Evolutionary conservation across 2,113 vertebrate genomes (phyloP), one percentile per base, ranked within the genome.

Genomic region (Neotoma lepida): DNA sequence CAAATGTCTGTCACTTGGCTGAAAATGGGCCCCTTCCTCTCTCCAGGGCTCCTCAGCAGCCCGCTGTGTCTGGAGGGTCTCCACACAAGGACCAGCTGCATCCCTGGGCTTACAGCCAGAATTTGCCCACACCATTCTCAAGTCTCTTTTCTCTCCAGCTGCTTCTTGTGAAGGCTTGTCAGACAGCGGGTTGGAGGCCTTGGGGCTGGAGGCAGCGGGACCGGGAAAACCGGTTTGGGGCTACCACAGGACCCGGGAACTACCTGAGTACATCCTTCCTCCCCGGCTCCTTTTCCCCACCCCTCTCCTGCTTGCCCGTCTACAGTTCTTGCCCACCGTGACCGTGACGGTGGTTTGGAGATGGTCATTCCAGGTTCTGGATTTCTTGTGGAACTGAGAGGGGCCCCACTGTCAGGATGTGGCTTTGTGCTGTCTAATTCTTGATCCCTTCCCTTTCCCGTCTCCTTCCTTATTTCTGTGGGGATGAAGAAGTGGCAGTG

Each of bases 131-230:
- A 91, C 82, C 56, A 15, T 86, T 76, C 74, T 92, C 70, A 9
- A 2, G 66, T 54, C 87, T 49, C 17, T 89, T 89, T n/a, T 77
- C 41, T 93, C 77, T 85, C 76, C 96, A 96, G 94, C 93, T 96
- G 96, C 93, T 95, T 73, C 97, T 86, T 95, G 96, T 96, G 96
- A 96, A 95, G 97, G 97, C 97, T 96, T 95, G 97, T 97, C 94
- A 22, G 89, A 92, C 95, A 94, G 92, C 92, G 95, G 96, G 86
- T 58, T 95, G 94, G 94, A 96, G 94, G 92, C 92, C 91, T 71
- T 94, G 71, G 51, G 95, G 89, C 95, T 44, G 80, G 90, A 94
- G 88, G 96, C 90, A n/a, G 94, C 30, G 80, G 89, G 95, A 96
- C 97, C 81, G 84, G 95, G 96, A 84, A 39, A 96, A 97, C 97